phyloP scores from a whole-genome alignment of 92 coral and sea anemone species.

The Siderastrea radians region DNA sequence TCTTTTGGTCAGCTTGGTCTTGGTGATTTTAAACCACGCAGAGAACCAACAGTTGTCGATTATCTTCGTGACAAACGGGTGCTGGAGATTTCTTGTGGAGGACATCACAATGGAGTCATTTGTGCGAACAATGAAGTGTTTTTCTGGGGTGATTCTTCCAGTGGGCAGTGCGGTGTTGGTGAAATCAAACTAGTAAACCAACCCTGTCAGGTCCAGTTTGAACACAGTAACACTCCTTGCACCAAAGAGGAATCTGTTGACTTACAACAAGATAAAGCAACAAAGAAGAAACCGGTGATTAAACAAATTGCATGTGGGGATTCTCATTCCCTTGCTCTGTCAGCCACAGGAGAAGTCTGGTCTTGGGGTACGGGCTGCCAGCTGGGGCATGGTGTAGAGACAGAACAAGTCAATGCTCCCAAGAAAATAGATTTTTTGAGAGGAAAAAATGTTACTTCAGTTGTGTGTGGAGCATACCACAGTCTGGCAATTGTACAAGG shows the following conservation, averaged over 20 bases:
- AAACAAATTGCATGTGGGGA: slow-evolving; percentile 91
- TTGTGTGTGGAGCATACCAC: slow-evolving; percentile 94
- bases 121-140: slow-evolving; percentile 82
- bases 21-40: slow-evolving; percentile 80
- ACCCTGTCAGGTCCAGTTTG: slow-evolving; percentile 79
- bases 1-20: slow-evolving; percentile 94
- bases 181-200: slow-evolving; percentile 53
- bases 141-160: slow-evolving; percentile 98
- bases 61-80: slow-evolving; percentile 78
- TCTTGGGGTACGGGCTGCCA: slow-evolving; percentile 98
- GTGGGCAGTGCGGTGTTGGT: slow-evolving; percentile 97
- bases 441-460: slow-evolving; percentile 79
- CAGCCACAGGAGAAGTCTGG: slow-evolving; percentile 87
- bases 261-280: neutral
- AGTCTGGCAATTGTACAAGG: slow-evolving; percentile 87
- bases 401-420: slow-evolving; percentile 71
- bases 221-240: slow-evolving; percentile 22
- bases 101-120: slow-evolving; percentile 82
- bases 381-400: slow-evolving; percentile 78
- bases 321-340: slow-evolving; percentile 84
- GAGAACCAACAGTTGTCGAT: slow-evolving; percentile 68
- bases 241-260: slow-evolving; percentile 9
- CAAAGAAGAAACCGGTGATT: slow-evolving; percentile 33
- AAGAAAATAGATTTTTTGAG: slow-evolving; percentile 72
- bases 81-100: slow-evolving; percentile 87